Base-by-base conservation (phyloP, 1,140 invertebrate genomes). In the Zaprionus ornatus region DNA sequence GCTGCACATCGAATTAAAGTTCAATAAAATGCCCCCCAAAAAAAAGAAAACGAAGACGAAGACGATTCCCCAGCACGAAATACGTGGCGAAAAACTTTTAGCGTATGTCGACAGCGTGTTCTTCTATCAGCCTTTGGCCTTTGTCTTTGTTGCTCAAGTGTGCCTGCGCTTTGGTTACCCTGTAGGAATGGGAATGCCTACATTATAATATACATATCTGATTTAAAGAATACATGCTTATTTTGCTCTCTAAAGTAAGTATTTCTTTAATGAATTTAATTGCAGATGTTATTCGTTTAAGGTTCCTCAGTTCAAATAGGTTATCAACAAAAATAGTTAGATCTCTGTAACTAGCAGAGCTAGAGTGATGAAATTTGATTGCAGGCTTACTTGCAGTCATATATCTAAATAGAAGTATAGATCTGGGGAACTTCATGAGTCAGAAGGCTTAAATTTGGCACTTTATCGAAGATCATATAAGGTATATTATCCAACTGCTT, bases 1-100 rank as follows among this genome's bases (percentile, higher is more conserved):
- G 75, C 57, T 80, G 64, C 71, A 71, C 78, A 77, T 72, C 74
- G 81, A 77, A 90, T 90, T 90, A 85, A 85, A 82, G 85, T 90
- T 90, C 86, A 80, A 90, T 90, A 90, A 79, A 80, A 80, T 64
- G 63, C 42, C 50, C 15, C 60, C 21, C 15, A 0, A 15, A n/a
- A 65, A 48, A 71, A 17, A 55, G 60, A 65, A 65, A 60, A n/a
- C 17, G 42, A 71, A 66, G 17, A 67, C n/a, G 56, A 62, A 72
- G 59, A 64, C 48, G 42, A 66, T 19, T 23, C 10, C 45, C 3
- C 19, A 73, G 40, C 19, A 29, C 25, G n/a, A 17, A 40, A 63
- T 35, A 50, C 59, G 37, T 27, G 23, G 21, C 42, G 23, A 60
- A 76, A 61, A 66, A 15, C 69, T 79, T 81, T 77, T 65, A 54